Conservation (phyloP, 1,140 invertebrate species). For the Planococcus citri region DNA sequence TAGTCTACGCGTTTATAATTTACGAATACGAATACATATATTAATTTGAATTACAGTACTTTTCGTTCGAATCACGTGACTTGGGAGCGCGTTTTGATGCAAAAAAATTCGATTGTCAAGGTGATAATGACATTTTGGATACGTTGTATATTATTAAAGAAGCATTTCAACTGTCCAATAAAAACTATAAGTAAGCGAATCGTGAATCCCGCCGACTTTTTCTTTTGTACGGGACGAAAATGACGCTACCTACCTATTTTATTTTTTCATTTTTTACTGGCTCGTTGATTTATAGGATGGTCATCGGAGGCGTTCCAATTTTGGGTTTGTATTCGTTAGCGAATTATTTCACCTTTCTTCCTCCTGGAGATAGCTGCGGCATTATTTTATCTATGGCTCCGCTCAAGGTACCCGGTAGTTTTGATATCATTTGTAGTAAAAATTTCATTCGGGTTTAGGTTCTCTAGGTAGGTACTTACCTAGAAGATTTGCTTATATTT, state of each 20-base stretch:
- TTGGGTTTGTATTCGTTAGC: constrained; percentile 36
- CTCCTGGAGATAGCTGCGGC: constrained; percentile 38
- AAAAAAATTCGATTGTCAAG: constrained; percentile 38
- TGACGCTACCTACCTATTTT: neutral
- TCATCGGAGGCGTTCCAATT: constrained; percentile 35
- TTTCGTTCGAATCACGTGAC: constrained; percentile 34
- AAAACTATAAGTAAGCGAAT: constrained; percentile 36
- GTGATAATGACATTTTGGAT: constrained; percentile 30
- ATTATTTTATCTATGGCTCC: constrained; percentile 29
- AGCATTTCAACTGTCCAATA: constrained; percentile 36
- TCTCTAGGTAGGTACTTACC: neutral
- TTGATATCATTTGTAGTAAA: neutral
- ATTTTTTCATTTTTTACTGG: neutral
- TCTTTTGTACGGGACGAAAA: too few species aligned
- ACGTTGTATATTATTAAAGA: constrained; percentile 35
- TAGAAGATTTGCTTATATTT: neutral
- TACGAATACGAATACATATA: too few species aligned
- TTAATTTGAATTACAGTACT: constrained; percentile 25
- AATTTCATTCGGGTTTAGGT: too few species aligned
- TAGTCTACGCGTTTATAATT: too few species aligned
- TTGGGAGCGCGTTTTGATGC: constrained; percentile 36
- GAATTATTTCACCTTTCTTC: constrained; percentile 38
- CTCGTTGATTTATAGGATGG: too few species aligned
- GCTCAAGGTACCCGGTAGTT: constrained; percentile 26
- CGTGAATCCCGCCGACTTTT: too few species aligned